A percentile compares a stretch with the other conserved stretches of the same genome.
These are phyloP conservation scores for Callopanchax toddi DNA, from an alignment of 2,113 vertebrate species.

Conservation along the genomic window DNA sequence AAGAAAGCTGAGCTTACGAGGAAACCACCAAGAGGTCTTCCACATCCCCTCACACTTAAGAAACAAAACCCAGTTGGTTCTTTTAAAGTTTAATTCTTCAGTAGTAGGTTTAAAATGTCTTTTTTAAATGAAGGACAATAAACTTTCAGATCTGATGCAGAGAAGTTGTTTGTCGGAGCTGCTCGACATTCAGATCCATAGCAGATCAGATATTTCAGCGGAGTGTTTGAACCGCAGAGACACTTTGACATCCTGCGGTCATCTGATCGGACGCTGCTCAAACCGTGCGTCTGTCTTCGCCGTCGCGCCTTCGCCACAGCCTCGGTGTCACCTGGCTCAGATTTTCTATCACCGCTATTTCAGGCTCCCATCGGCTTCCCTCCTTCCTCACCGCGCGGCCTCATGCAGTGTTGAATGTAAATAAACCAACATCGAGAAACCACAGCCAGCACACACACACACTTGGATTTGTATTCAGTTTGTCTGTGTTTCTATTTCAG, in stretches of 20 bases:
- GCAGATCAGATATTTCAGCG: neutral
- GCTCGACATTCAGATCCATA: neutral
- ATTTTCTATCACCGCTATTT: conserved; percentile 44
- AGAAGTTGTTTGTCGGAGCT: conserved; percentile 2
- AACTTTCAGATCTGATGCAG: neutral
- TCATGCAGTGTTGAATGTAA: conserved; percentile 57
- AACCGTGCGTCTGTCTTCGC: conserved; percentile 3
- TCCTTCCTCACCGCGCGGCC: conserved; percentile 30
- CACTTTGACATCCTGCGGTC: neutral
- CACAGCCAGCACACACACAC: conserved; percentile 8
- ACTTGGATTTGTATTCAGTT: conserved; percentile 58
- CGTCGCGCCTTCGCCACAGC: conserved; percentile 11
- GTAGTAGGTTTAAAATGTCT: too few relatives aligned
- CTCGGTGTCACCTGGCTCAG: conserved; percentile 17
- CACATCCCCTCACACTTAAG: neutral
- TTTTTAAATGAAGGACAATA: too few relatives aligned
- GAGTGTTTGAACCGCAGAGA: conserved; percentile 1
- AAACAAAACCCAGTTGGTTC: neutral
- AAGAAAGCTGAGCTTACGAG: neutral
- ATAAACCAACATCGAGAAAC: conserved; percentile 42
- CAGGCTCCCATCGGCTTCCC: conserved; percentile 39
- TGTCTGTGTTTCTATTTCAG: conserved; percentile 58
- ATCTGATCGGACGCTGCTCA: neutral
- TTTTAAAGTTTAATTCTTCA: too few relatives aligned
- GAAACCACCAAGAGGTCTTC: neutral